A percentile compares a stretch with the other conserved stretches of the same genome.
Evolutionary conservation across 2,888 invertebrate genomes (phyloP).

Genomic region (Pandemis corylana): DNA sequence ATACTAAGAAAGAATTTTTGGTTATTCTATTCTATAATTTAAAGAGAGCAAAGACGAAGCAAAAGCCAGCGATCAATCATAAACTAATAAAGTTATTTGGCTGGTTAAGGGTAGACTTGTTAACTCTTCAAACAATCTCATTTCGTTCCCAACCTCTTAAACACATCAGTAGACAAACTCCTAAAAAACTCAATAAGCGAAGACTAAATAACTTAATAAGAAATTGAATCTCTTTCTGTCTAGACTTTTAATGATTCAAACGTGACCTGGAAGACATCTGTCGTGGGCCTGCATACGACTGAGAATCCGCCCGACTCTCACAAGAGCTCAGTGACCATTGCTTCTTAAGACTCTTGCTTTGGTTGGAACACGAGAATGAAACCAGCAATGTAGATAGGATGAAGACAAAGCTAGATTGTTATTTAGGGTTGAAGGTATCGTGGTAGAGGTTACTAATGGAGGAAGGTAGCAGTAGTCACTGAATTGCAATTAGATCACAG

Average conservation of each 20-base stretch:
- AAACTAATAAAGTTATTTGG: too few species aligned
- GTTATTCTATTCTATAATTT: too few species aligned
- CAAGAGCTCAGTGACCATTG: conserved; percentile 46
- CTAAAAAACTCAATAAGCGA: conserved; percentile 20
- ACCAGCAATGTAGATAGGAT: conserved; percentile 47
- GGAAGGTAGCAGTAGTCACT: conserved; percentile 73
- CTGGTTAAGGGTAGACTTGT: not conserved
- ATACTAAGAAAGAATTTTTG: too few species aligned
- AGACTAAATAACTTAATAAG: conserved; percentile 53
- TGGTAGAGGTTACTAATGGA: conserved; percentile 70
- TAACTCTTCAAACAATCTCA: not conserved
- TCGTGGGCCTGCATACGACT: conserved; percentile 34
- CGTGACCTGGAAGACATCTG: conserved; percentile 50
- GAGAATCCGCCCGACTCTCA: not conserved
- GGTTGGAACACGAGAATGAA: conserved; percentile 16
- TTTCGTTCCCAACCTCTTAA: not conserved
- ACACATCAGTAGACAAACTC: conserved; percentile 20
- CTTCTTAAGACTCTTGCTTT: conserved; percentile 18
- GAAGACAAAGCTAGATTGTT: conserved; percentile 18
- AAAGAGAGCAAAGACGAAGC: too few species aligned
- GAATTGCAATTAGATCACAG: conserved; percentile 76
- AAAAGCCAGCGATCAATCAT: too few species aligned
- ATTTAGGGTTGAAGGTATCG: conserved; percentile 44
- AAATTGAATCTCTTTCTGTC: conserved; percentile 63
- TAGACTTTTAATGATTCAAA: conserved; percentile 66